Evolutionary conservation across 2,888 invertebrate species (phyloP).

Genomic region (Parnassius orleans): DNA sequence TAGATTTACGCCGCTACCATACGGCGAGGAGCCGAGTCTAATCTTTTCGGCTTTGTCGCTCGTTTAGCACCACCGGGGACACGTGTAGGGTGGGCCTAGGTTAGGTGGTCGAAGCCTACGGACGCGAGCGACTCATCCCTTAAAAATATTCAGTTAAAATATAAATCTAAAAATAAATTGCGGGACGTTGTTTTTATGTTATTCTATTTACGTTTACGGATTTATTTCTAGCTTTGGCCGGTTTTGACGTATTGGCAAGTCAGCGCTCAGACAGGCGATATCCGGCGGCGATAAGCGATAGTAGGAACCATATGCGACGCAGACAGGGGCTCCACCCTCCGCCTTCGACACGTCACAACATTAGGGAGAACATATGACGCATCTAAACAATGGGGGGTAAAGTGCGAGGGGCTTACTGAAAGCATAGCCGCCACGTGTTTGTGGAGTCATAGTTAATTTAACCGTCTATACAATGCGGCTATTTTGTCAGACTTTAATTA

Average conservation of each 20-base stretch:
- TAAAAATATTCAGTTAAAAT: neutral
- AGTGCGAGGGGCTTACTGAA: neutral
- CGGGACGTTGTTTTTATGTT: neutral
- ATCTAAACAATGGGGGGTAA: slow-evolving; percentile 5
- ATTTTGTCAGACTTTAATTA: slow-evolving; percentile 1
- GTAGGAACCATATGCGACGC: slow-evolving; percentile 56
- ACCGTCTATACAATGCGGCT: neutral
- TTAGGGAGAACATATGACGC: slow-evolving; percentile 22
- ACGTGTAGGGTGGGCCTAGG: too few relatives aligned
- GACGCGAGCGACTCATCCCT: too few relatives aligned
- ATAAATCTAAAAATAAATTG: neutral
- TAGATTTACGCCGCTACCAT: too few relatives aligned
- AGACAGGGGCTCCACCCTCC: slow-evolving; percentile 35
- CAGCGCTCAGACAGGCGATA: slow-evolving; percentile 69
- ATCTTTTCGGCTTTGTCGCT: too few relatives aligned
- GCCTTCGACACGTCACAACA: slow-evolving; percentile 22
- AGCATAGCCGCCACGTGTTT: slow-evolving; percentile 3
- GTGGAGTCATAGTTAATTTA: slow-evolving; percentile 1
- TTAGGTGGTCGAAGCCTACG: too few relatives aligned
- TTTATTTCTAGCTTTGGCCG: slow-evolving; percentile 45
- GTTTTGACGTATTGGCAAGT: slow-evolving; percentile 43
- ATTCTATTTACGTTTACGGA: slow-evolving; percentile 25
- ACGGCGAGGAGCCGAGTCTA: too few relatives aligned
- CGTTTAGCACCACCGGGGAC: too few relatives aligned
- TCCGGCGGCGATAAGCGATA: slow-evolving; percentile 63